Percentiles rank a stretch among this genome's conserved stretches.
These are phyloP conservation scores for Platerodrilus igneus DNA, from an alignment of 2,888 invertebrate species.

Conservation along the genomic window DNA sequence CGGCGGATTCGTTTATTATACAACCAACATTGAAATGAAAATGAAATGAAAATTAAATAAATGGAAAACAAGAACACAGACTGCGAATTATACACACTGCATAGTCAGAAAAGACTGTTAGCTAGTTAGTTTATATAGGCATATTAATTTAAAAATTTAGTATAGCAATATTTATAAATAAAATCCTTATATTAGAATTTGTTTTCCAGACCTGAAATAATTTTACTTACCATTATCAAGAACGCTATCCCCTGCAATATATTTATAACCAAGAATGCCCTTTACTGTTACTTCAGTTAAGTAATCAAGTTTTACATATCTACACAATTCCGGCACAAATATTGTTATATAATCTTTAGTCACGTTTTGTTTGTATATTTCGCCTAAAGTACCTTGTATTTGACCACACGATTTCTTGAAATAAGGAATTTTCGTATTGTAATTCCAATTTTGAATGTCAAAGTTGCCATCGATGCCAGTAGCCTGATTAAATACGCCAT, in stretches of 20 bases:
- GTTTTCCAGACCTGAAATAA: background rate
- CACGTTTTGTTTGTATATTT: constrained; percentile 68
- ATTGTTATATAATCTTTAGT: constrained; percentile 55
- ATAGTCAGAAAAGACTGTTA: too few relatives aligned
- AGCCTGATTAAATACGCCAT: constrained; percentile 71
- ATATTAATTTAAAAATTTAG: too few relatives aligned
- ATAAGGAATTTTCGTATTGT: constrained; percentile 53
- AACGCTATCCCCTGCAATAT: constrained; percentile 57
- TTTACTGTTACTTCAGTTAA: constrained; percentile 54
- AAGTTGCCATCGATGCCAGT: constrained; percentile 66
- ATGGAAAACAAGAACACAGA: too few relatives aligned
- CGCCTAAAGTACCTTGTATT: constrained; percentile 71
- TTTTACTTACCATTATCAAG: constrained; percentile 60
- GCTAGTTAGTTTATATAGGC: too few relatives aligned
- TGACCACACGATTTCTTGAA: constrained; percentile 54
- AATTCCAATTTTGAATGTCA: constrained; percentile 72
- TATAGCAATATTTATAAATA: too few relatives aligned
- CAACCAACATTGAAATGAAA: too few relatives aligned
- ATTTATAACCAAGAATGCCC: constrained; percentile 64
- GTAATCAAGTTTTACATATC: constrained; percentile 60
- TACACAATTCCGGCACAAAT: constrained; percentile 73
- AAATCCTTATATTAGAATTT: background rate
- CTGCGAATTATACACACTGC: too few relatives aligned
- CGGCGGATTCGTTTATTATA: too few relatives aligned
- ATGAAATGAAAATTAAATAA: too few relatives aligned